Percentiles rank a stretch among this genome's conserved stretches.
Conservation (phyloP, 2,113 vertebrate genomes). For the Ibidorhyncha struthersii region DNA sequence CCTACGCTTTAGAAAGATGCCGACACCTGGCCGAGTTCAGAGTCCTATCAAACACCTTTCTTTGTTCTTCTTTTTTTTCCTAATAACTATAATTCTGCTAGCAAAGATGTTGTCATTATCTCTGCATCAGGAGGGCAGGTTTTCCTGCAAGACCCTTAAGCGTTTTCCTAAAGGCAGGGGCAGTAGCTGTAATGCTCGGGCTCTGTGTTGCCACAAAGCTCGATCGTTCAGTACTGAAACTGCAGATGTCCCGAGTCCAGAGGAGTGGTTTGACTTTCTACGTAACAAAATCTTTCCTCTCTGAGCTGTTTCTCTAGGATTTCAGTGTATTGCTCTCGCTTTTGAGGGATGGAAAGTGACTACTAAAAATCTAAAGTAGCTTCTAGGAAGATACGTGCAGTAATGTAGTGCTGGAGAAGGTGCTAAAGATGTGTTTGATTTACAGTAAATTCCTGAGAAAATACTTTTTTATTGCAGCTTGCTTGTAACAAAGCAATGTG, state of each 20-base stretch:
- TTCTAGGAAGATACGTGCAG: accelerated
- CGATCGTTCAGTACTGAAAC: accelerated
- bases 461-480: background rate
- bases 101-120: background rate
- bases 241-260: background rate
- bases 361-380: background rate
- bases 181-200: background rate
- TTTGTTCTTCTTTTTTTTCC: background rate
- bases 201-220: background rate
- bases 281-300: background rate
- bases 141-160: background rate
- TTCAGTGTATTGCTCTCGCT: background rate
- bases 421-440: background rate
- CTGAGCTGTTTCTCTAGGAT: background rate
- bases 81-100: background rate
- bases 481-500: background rate
- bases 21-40: background rate
- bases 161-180: background rate
- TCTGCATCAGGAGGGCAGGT: background rate
- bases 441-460: background rate
- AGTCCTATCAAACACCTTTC: background rate
- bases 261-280: background rate
- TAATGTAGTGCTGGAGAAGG: background rate
- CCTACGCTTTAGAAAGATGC: background rate
- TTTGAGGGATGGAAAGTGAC: background rate